Evolutionary conservation across 2,113 vertebrate species (phyloP).

Genomic region (Apteryx mantelli): DNA sequence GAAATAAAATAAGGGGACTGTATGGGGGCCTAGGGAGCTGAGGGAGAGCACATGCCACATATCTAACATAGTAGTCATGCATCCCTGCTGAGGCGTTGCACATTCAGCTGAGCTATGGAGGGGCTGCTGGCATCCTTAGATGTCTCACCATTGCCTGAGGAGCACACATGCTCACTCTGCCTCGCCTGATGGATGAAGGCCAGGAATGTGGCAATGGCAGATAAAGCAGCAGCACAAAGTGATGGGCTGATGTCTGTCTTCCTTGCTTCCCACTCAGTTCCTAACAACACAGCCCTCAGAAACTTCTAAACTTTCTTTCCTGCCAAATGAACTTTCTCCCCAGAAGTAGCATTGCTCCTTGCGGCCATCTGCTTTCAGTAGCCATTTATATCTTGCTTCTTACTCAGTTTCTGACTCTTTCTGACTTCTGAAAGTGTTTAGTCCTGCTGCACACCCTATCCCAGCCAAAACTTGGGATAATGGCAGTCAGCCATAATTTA

Average conservation of each 20-base stretch:
- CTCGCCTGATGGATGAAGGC: background rate
- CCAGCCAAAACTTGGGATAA: background rate
- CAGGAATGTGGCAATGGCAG: background rate
- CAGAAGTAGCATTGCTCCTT: background rate
- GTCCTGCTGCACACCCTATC: background rate
- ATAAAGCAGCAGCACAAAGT: accelerated
- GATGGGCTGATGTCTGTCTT: background rate
- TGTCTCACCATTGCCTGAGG: background rate
- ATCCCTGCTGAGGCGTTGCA: background rate
- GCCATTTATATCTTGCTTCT: background rate
- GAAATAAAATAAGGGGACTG: background rate
- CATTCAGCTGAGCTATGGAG: background rate
- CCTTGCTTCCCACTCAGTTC: background rate
- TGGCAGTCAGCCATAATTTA: background rate
- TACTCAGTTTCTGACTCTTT: background rate
- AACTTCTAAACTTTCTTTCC: background rate
- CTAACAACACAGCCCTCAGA: background rate
- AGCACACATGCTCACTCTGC: background rate
- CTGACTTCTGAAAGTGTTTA: background rate
- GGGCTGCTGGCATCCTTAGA: background rate
- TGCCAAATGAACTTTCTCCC: background rate
- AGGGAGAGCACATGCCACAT: background rate
- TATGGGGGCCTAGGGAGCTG: background rate
- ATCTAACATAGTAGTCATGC: background rate
- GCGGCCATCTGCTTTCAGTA: background rate